Conservation (phyloP, 2,113 vertebrate species). For the Bos javanicus region DNA sequence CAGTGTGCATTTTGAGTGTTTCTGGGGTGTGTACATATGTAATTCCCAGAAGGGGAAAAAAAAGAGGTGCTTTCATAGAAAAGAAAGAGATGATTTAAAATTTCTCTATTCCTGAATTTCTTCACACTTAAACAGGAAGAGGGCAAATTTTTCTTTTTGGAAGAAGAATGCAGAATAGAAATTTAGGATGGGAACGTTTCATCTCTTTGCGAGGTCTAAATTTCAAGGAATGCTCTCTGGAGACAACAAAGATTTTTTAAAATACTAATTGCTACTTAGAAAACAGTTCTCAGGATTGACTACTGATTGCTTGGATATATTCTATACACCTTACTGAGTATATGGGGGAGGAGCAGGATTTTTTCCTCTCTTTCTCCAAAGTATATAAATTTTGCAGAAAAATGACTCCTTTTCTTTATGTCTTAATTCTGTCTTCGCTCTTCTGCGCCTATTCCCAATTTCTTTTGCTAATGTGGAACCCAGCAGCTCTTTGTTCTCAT, state of each 20-base stretch:
- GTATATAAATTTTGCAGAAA: not conserved
- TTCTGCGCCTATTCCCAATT: constrained; percentile 27
- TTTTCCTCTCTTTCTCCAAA: not conserved
- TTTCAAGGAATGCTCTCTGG: not conserved
- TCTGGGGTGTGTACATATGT: not conserved
- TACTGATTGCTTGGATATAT: constrained; percentile 29
- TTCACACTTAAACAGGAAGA: constrained; percentile 21
- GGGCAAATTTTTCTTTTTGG: constrained; percentile 1
- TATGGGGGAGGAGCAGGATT: not conserved
- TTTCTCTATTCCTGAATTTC: not conserved
- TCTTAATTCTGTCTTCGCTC: constrained; percentile 21
- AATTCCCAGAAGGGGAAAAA: not conserved
- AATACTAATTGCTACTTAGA: not conserved
- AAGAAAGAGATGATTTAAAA: not conserved
- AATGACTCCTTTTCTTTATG: constrained; percentile 35
- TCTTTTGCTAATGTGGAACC: constrained; percentile 51
- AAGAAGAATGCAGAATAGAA: constrained; percentile 8
- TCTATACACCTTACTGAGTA: not conserved
- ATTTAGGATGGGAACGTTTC: not conserved
- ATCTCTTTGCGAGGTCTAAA: not conserved
- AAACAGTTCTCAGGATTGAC: constrained; percentile 3
- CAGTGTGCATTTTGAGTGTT: not conserved
- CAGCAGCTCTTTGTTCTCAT: constrained; percentile 83
- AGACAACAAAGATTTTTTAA: not conserved
- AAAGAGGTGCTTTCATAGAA: not conserved